Evolutionary conservation across 2,113 vertebrate species (phyloP), one percentile per base, ranked within the genome.

Genomic region (Eira barbara): DNA sequence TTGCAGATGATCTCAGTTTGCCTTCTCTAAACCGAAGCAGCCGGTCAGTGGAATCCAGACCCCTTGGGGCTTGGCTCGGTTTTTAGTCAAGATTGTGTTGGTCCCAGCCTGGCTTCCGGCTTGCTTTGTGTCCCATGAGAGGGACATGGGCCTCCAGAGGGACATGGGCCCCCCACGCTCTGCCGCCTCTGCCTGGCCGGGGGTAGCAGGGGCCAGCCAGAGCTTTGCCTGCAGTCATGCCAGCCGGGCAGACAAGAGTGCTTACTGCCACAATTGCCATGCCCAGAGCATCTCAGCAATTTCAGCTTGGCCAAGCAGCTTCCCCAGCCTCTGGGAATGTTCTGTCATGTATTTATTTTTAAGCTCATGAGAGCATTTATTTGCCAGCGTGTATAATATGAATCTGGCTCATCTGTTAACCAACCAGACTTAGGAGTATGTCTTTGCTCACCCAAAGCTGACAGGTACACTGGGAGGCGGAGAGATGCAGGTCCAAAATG

Each of bases 331-430:
- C 31, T 3, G 42, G 15, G 79, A 89, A 85, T 94, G 61, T 88
- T 34, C 74, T 92, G 80, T 96, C 57, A 2, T 11, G 63, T 88
- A 49, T 97, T 98, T 98, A 98, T 98, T 99, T 99, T 98, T 98
- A 98, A 97, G 80, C 97, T 97, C 97, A 95, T 86, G 97, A 97
- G 98, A 23, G 17, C 92, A 49, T 96, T 96, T 92, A 49, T 89
- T 95, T 6, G 4, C 45, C 15, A 15, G 89, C 0, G 0, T 3
- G 31, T 95, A 97, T 92, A 57, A 83, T 36, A 89, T 67, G 93
- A 98, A 67, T 80, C 95, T 45, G 93, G 95, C 71, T 91, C 92
- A 78, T 87, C 81, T 3, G 1, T 79, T 18, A n/a, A 34, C 90
- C 76, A 95, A 13, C 31, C 0, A 59, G 97, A 81, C 81, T 93